Conservation (phyloP, 2,113 vertebrate genomes). For the Orycteropus afer region DNA sequence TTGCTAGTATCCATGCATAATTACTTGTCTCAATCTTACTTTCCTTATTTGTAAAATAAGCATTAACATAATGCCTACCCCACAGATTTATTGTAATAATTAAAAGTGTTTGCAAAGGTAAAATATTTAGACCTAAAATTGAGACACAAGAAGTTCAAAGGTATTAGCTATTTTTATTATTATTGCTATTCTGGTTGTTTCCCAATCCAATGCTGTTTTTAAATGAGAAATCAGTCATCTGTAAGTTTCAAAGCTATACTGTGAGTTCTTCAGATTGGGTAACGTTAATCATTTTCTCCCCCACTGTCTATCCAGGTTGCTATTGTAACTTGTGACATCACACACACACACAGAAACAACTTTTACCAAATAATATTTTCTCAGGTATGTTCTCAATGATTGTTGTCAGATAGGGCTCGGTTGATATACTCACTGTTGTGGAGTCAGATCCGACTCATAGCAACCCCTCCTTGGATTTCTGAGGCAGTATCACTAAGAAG, state of each 20-base stretch:
- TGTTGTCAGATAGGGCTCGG: background rate
- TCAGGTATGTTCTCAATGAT: background rate
- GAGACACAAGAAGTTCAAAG: background rate
- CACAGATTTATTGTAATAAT: background rate
- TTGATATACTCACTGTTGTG: accelerated
- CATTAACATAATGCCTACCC: background rate
- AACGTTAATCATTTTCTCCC: background rate
- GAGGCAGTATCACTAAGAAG: too few species aligned
- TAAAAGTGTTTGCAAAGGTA: background rate
- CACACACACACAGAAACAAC: background rate
- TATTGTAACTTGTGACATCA: background rate
- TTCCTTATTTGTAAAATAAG: background rate
- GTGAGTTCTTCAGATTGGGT: background rate
- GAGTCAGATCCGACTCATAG: too few species aligned
- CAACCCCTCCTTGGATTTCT: too few species aligned
- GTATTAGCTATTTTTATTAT: background rate
- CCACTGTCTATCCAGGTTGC: background rate
- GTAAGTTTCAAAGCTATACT: background rate
- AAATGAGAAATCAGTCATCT: background rate
- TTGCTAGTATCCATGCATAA: background rate
- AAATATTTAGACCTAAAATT: background rate
- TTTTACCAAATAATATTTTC: background rate
- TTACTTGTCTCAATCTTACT: background rate
- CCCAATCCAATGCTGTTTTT: background rate
- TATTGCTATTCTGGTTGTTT: background rate